Percentiles rank a stretch among this genome's conserved stretches.
These are phyloP conservation scores for Aromia moschata DNA, from an alignment of 2,888 invertebrate genomes.

Conservation along the genomic window DNA sequence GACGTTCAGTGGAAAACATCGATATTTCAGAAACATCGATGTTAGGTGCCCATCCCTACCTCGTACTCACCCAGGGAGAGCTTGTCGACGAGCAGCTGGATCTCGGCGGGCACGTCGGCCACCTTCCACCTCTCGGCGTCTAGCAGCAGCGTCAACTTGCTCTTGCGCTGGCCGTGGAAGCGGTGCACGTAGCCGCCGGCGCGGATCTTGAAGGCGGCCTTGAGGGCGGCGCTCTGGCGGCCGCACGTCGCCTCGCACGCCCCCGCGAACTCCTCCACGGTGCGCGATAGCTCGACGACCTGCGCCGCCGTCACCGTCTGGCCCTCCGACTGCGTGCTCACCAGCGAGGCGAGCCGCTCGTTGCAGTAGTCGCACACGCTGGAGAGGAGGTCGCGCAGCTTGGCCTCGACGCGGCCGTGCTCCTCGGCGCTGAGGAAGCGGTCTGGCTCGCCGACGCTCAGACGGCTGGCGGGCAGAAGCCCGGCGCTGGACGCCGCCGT, in stretches of 20 bases:
- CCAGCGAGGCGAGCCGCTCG: constrained; percentile 89
- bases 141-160: constrained; percentile 82
- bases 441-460: constrained; percentile 66
- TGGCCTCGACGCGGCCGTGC: constrained; percentile 72
- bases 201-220: constrained; percentile 85
- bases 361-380: constrained; percentile 93
- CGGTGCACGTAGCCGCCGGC: constrained; percentile 90
- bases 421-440: constrained; percentile 77
- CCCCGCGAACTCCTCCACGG: constrained; percentile 81
- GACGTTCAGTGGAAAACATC: no score
- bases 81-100: constrained; percentile 81
- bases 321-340: constrained; percentile 80
- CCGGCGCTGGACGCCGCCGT: constrained; percentile 76
- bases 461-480: constrained; percentile 46
- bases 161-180: constrained; percentile 89
- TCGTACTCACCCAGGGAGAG: constrained; percentile 67
- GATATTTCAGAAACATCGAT: no score
- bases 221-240: constrained; percentile 79
- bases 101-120: constrained; percentile 88
- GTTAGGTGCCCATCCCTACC: no score
- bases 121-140: constrained; percentile 95
- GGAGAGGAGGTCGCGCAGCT: constrained; percentile 79
- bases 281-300: constrained; percentile 77
- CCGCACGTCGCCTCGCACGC: constrained; percentile 79
- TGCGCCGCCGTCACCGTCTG: constrained; percentile 79